Evolutionary conservation across 1,140 invertebrate species (phyloP).

Genomic region (Homarus americanus): DNA sequence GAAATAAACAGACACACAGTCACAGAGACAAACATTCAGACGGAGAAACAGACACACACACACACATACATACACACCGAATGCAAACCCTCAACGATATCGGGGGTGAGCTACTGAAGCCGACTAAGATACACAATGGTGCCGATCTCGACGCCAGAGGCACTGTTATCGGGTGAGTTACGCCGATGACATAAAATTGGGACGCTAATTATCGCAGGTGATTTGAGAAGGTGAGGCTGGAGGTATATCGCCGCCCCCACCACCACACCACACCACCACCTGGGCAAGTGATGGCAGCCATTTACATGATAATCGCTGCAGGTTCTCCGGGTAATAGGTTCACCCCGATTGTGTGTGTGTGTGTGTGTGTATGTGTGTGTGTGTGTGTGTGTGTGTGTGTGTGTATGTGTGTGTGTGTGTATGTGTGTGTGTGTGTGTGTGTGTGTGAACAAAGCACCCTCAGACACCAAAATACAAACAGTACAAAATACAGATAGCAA

Average conservation of each 20-base stretch:
- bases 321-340: too few relatives aligned
- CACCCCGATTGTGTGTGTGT: not conserved
- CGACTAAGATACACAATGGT: too few relatives aligned
- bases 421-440: not conserved
- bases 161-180: not conserved
- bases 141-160: too few relatives aligned
- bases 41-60: constrained; percentile 6
- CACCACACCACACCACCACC: too few relatives aligned
- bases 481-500: not conserved
- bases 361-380: not conserved
- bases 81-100: too few relatives aligned
- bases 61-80: too few relatives aligned
- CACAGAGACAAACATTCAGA: not conserved
- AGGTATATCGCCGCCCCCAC: not conserved
- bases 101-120: too few relatives aligned
- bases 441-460: too few relatives aligned
- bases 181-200: not conserved
- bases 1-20: constrained; percentile 6
- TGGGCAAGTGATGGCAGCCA: not conserved
- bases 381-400: not conserved
- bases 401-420: not conserved
- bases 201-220: not conserved
- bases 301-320: not conserved
- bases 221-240: not conserved
- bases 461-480: too few relatives aligned